phyloP scores from a whole-genome alignment of 2,113 vertebrate genomes.

The Equus quagga region DNA sequence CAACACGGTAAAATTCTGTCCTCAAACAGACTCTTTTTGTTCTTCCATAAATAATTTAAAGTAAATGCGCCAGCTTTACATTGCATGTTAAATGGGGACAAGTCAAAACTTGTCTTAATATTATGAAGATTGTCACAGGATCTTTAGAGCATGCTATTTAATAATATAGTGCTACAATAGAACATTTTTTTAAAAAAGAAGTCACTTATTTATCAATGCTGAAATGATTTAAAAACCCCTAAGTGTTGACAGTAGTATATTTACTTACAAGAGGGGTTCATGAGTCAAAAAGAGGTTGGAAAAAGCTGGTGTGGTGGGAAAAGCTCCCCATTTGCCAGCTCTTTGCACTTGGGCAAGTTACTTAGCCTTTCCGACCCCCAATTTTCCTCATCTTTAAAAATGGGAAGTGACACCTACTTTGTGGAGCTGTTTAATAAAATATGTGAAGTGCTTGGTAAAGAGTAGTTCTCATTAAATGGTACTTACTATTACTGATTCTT shows the following conservation, averaged over 20 bases:
- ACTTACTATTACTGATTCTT: background rate
- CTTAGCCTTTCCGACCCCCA: background rate
- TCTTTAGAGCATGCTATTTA: background rate
- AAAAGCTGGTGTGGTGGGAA: background rate
- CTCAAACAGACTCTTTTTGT: constrained; percentile 12
- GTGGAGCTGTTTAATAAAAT: background rate
- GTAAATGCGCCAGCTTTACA: background rate
- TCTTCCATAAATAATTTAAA: constrained; percentile 62
- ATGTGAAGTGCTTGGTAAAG: background rate
- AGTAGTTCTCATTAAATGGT: background rate
- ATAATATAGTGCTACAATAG: background rate
- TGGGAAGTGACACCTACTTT: background rate
- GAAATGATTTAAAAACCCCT: constrained; percentile 33
- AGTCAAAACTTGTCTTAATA: constrained; percentile 18
- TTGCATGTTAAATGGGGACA: background rate
- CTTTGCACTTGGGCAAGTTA: background rate
- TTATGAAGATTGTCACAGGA: background rate
- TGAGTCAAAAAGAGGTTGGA: background rate
- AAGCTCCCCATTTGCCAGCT: background rate
- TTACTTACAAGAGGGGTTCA: background rate
- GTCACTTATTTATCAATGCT: constrained; percentile 8
- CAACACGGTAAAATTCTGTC: constrained; percentile 28
- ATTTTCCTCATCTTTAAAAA: background rate
- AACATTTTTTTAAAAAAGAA: background rate
- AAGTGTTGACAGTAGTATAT: background rate